Percentiles rank a stretch among this genome's conserved stretches.
Conservation (phyloP, 2,113 vertebrate species). For the Peromyscus polionotus region DNA sequence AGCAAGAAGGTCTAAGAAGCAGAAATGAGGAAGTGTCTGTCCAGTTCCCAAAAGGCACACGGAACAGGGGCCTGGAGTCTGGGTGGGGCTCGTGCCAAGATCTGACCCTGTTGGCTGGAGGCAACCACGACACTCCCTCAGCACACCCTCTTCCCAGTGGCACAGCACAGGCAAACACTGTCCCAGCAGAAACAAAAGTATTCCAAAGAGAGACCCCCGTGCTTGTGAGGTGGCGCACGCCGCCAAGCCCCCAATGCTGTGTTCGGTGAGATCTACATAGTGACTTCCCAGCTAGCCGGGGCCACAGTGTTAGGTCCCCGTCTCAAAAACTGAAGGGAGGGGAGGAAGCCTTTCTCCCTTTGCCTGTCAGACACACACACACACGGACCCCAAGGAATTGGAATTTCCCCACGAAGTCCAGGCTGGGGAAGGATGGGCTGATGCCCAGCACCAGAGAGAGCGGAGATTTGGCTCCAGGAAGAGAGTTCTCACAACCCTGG, state of each 20-base stretch:
- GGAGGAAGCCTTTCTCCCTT: neutral
- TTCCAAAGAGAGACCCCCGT: neutral
- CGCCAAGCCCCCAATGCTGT: neutral
- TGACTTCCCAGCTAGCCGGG: neutral
- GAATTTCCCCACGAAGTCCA: neutral
- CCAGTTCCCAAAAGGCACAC: neutral
- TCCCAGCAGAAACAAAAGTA: neutral
- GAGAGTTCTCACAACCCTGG: neutral
- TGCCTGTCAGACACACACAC: neutral
- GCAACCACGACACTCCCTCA: neutral
- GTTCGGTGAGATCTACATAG: neutral
- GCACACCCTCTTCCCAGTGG: neutral
- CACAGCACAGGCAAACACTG: neutral
- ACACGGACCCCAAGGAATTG: neutral
- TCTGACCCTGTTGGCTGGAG: neutral
- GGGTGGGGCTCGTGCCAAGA: neutral
- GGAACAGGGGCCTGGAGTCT: neutral
- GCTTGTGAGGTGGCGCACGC: neutral
- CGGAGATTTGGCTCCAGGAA: neutral
- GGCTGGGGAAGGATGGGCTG: neutral
- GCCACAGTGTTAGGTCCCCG: neutral
- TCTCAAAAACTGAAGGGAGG: neutral
- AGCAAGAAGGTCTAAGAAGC: conserved; percentile 63
- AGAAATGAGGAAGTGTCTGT: conserved; percentile 67
- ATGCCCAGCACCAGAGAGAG: neutral